Evolutionary conservation across 2,797 vertebrate species (phyloP), one percentile per base, ranked within the genome.

Genomic region (Oceanodroma leucorhoa): DNA sequence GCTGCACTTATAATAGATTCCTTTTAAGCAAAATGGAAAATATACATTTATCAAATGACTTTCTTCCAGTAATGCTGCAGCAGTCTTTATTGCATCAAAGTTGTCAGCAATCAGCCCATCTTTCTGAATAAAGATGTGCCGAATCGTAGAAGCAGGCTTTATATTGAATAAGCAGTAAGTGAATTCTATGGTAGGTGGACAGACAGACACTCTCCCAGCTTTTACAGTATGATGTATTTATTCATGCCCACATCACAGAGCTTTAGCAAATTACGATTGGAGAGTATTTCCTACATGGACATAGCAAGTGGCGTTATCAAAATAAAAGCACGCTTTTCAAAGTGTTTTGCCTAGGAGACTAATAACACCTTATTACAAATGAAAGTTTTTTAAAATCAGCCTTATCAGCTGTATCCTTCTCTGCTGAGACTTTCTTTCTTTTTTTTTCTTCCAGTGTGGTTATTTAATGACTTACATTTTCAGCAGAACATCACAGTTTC

Each of bases 11-110:
- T 96, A 98, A 98, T 97, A 97, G 96, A 96, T 97, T 97, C 96
- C 94, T 97, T 98, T 98, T 97, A 97, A 97, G 95, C 93, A 97
- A 97, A 98, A 98, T 97, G 95, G 95, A 95, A 97, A 98, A 97
- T 95, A 98, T 92, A 97, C 97, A 97, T 98, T 98, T 97, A 97
- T 97, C 96, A 97, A 97, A 97, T 96, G 94, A 97, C 96, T 97
- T 97, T 97, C 95, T 97, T 95, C 97, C 94, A 96, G 92, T 95
- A 96, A 85, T 81, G 96, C 96, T 92, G 96, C 92, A 96, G 94
- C 83, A 71, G 89, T 95, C 97, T 96, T 96, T 95, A 97, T 97
- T 95, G 78, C 95, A 97, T 97, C 93, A 96, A 96, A 97, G 95
- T 95, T 97, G 83, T 96, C 93, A 97, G 95, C 95, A 96, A 96